A percentile compares a stretch with the other conserved stretches of the same genome.
Conservation (phyloP, 2,113 vertebrate genomes). For the Dascyllus trimaculatus region DNA sequence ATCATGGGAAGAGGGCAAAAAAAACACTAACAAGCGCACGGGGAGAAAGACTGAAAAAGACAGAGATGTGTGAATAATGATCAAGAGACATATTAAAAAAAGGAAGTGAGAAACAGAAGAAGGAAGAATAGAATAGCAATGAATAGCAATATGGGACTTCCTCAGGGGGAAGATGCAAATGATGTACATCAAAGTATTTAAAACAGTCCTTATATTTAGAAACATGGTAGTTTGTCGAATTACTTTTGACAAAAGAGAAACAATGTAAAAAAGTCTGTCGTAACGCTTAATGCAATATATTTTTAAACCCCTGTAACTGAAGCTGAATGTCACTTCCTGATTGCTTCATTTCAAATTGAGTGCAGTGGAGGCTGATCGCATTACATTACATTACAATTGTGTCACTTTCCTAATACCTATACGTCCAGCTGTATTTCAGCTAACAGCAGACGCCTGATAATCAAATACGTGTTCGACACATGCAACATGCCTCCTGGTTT, state of each 20-base stretch:
- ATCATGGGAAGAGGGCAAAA: neutral
- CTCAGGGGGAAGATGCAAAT: neutral
- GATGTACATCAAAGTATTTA: neutral
- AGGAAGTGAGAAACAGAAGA: neutral
- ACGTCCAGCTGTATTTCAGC: no score
- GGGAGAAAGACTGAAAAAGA: constrained; percentile 13
- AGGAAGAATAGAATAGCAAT: neutral
- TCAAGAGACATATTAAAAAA: constrained; percentile 30
- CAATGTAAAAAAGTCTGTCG: no score
- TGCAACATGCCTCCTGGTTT: neutral
- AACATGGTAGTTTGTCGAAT: no score
- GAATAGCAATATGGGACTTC: neutral
- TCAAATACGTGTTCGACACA: neutral
- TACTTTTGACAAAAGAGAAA: no score
- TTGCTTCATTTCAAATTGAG: no score
- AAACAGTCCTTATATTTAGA: no score
- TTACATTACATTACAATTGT: no score
- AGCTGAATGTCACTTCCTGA: no score
- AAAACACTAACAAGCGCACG: constrained; percentile 42
- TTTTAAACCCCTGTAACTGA: no score
- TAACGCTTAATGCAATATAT: no score
- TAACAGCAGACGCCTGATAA: neutral
- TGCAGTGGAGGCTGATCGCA: no score
- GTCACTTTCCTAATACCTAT: no score
- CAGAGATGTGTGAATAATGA: constrained; percentile 34